Base-by-base conservation (phyloP, 2,113 vertebrate genomes). In the Etia nguti region DNA sequence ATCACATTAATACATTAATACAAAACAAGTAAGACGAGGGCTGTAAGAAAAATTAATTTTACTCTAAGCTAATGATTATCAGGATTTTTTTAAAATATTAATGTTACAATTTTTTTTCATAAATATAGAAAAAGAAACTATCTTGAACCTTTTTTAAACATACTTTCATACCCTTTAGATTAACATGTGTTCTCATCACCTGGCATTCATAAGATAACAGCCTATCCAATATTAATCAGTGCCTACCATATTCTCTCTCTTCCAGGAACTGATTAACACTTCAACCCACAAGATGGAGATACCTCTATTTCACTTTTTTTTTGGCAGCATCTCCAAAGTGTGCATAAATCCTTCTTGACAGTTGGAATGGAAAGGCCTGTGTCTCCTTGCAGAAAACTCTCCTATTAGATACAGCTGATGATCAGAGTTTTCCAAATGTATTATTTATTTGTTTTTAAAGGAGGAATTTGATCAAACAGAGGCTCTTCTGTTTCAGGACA, bases 401-500 rank as follows among this genome's bases (percentile, higher is more conserved):
- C 85, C 82, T 80, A 89, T 94, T 86, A 88, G 84, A 89, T 70
- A 88, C 88, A 89, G 89, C 93, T 90, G 92, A 90, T 92, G 79
- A 85, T 84, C 55, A 79, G 82, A 88, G 62, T 88, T 89, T 90
- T 86, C 57, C 81, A 87, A 89, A 82, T 56, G 31, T 65, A 52
- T 60, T 83, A 18, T 38, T 77, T 82, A 62, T 48, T 31, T 20
- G 9, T 65, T 20, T 26, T 55, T 7, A 24, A 62, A 55, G 38
- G 38, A 18, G 41, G 38, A 85, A 79, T 6, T 65, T 43, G 43
- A 87, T 60, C 56, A 82, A 90, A 31, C 10, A 90, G 48, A 87
- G 81, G 10, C 31, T 55, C 34, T 62, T 87, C 43, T 92, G 86
- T 92, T 88, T 86, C 16, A 43, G 62, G 79, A 89, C 70, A 77